Conservation (phyloP, 1,140 invertebrate genomes). For the Pectinophora gossypiella region DNA sequence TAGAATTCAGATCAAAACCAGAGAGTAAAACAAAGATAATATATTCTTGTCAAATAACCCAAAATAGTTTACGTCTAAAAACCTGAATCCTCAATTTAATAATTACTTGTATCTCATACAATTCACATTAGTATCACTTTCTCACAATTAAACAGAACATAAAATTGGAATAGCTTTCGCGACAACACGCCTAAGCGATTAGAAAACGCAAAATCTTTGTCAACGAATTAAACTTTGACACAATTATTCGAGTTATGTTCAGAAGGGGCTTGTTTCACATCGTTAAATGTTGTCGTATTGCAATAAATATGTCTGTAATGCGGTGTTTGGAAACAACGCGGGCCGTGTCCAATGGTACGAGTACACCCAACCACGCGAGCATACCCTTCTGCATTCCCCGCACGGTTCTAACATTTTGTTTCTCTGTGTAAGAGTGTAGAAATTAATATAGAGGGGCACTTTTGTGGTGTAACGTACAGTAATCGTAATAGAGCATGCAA, state of each 20-base stretch:
- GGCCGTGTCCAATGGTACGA: conserved; percentile 31
- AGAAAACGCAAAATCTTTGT: conserved; percentile 62
- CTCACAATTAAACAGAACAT: conserved; percentile 58
- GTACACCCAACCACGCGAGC: too few species aligned
- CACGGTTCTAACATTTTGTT: too few species aligned
- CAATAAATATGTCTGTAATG: conserved; percentile 68
- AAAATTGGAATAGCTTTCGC: conserved; percentile 56
- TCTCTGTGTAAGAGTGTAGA: too few species aligned
- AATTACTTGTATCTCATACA: not conserved
- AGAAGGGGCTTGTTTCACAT: conserved; percentile 51
- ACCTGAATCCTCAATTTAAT: too few species aligned
- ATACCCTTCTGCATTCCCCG: too few species aligned
- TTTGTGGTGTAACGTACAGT: not conserved
- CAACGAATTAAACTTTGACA: conserved; percentile 71
- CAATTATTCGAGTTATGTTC: conserved; percentile 66
- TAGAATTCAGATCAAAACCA: too few species aligned
- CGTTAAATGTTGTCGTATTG: conserved; percentile 67
- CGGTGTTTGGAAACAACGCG: conserved; percentile 62
- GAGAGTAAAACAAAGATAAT: too few species aligned
- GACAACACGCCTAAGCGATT: conserved; percentile 55
- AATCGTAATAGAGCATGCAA: conserved; percentile 57
- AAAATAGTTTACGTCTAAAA: too few species aligned
- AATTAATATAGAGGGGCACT: not conserved
- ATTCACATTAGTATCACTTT: too few species aligned
- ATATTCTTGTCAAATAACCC: too few species aligned